These are phyloP conservation scores for Akabosia matsudoensis DNA, from an alignment of 1,140 invertebrate species.

Conservation along the genomic window DNA sequence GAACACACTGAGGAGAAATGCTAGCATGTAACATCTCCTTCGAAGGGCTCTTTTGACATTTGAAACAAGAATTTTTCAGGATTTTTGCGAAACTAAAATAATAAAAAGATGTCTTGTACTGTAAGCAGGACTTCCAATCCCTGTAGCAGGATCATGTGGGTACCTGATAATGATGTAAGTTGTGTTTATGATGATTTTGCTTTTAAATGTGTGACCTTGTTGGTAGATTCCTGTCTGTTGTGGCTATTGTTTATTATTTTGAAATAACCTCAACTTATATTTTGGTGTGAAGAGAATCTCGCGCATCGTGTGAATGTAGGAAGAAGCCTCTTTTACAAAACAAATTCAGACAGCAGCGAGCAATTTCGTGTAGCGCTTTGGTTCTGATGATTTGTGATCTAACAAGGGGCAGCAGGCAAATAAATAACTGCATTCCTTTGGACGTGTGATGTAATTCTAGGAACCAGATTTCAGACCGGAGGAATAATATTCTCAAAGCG, in stretches of 20 bases:
- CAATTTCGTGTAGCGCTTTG: too few species aligned
- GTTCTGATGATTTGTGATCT: too few species aligned
- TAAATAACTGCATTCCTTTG: conserved; percentile 21
- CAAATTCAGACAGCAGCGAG: not conserved
- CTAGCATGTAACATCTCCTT: too few species aligned
- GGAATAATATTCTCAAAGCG: not conserved
- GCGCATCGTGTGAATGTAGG: conserved; percentile 9
- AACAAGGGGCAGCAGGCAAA: conserved; percentile 19
- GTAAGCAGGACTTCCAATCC: too few species aligned
- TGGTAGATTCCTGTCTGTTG: not conserved
- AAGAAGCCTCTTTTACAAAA: not conserved
- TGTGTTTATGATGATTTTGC: not conserved
- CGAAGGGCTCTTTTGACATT: too few species aligned
- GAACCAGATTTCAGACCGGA: conserved; percentile 16
- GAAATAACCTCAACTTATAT: too few species aligned
- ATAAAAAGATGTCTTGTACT: too few species aligned
- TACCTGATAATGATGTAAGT: not conserved
- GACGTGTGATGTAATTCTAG: conserved; percentile 24
- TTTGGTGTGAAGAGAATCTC: conserved; percentile 10
- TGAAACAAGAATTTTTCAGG: too few species aligned
- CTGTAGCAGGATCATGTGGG: not conserved
- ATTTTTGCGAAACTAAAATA: too few species aligned
- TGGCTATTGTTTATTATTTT: not conserved
- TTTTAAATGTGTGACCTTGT: not conserved
- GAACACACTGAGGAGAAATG: too few species aligned